Conservation (phyloP, 2,797 vertebrate species). For the Tauraco hartlaubi region DNA sequence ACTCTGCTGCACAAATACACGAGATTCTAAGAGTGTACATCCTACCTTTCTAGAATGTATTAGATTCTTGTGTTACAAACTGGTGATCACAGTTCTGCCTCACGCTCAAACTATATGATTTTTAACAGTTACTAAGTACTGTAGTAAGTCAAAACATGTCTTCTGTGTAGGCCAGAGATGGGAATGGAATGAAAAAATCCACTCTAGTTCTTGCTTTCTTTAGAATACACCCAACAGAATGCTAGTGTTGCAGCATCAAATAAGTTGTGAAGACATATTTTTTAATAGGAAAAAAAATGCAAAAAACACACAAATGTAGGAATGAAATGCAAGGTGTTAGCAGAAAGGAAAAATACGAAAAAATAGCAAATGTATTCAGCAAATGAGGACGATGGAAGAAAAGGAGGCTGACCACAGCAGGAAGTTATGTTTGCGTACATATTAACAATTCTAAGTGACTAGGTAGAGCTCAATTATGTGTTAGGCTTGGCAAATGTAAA, state of each 20-base stretch:
- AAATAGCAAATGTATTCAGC: background rate
- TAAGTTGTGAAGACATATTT: background rate
- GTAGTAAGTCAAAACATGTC: background rate
- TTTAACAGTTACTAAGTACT: background rate
- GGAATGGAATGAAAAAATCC: background rate
- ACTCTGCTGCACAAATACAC: background rate
- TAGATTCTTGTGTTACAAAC: background rate
- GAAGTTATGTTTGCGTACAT: constrained; percentile 1
- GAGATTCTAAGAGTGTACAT: background rate
- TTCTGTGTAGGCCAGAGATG: background rate
- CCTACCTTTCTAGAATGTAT: background rate
- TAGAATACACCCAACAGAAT: background rate
- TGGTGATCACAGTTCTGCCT: background rate
- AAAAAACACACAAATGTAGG: background rate
- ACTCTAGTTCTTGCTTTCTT: background rate
- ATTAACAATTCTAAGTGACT: constrained; percentile 21
- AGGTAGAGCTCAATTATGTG: constrained; percentile 18
- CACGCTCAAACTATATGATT: background rate
- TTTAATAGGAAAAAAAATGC: no score
- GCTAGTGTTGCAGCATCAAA: background rate
- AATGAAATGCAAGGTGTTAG: background rate
- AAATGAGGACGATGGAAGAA: constrained; percentile 18
- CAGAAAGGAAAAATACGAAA: background rate
- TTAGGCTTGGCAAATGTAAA: constrained; percentile 5
- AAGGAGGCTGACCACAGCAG: background rate